Conservation (phyloP, 2,113 vertebrate genomes). For the Pipra filicauda region DNA sequence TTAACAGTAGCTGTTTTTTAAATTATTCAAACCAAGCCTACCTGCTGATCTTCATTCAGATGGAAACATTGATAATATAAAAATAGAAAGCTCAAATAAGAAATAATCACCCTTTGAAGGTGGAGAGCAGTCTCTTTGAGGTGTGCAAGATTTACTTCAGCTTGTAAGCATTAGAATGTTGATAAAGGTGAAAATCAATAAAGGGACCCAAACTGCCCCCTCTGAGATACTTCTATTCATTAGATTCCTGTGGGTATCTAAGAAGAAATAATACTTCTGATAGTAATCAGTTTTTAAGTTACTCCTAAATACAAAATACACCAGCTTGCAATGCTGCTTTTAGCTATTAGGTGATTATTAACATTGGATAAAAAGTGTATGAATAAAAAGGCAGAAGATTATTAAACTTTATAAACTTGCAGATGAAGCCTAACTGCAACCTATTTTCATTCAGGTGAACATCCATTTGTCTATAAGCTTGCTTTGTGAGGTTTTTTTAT, state of each 20-base stretch:
- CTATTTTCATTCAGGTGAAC: conserved; percentile 10
- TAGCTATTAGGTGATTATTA: conserved; percentile 13
- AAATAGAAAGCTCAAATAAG: neutral
- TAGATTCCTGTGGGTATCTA: neutral
- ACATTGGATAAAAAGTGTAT: neutral
- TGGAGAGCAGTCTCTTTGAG: neutral
- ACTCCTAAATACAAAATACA: conserved; percentile 30
- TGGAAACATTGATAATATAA: neutral
- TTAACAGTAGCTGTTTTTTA: conserved; percentile 1
- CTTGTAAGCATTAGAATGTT: neutral
- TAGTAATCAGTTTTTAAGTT: conserved; percentile 17
- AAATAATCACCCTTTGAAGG: conserved; percentile 35
- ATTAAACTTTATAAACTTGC: neutral
- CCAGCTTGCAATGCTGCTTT: neutral
- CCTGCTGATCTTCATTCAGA: conserved; percentile 24
- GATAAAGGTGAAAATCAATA: conserved; percentile 35
- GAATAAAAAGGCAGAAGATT: neutral
- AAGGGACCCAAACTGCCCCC: neutral
- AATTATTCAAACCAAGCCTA: conserved; percentile 1
- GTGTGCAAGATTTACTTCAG: neutral
- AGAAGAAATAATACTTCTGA: conserved; percentile 32
- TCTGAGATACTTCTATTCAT: conserved; percentile 8
- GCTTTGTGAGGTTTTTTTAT: neutral
- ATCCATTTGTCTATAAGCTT: neutral
- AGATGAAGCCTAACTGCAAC: neutral